A percentile compares a stretch with the other conserved stretches of the same genome.
phyloP scores from a whole-genome alignment of 2,888 invertebrate genomes.

The Iselma pallidipennis region DNA sequence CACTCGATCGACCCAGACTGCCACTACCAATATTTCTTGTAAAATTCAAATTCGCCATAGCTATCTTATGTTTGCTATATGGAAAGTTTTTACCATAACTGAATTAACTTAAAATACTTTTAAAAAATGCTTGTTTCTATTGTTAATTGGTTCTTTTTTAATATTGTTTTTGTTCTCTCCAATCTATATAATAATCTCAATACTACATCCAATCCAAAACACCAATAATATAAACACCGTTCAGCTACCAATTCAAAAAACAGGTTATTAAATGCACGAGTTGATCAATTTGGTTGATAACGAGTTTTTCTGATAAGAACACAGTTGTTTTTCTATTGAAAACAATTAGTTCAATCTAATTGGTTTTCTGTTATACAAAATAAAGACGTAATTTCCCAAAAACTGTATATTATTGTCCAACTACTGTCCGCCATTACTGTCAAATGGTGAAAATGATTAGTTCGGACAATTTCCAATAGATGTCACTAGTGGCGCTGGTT shows the following conservation, averaged over 20 bases:
- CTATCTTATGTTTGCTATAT: conserved; percentile 56
- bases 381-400: conserved; percentile 44
- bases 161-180: background rate
- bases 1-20: conserved; percentile 68
- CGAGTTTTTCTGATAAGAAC: conserved; percentile 17
- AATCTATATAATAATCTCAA: conserved; percentile 26
- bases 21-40: conserved; percentile 87
- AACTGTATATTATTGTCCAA: conserved; percentile 56
- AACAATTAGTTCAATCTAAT: conserved; percentile 19
- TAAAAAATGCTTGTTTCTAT: conserved; percentile 5
- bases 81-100: conserved; percentile 52
- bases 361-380: conserved; percentile 40
- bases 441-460: conserved; percentile 22
- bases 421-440: conserved; percentile 55
- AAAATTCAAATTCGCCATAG: conserved; percentile 94
- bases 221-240: conserved; percentile 25
- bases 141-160: background rate
- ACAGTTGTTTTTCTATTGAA: conserved; percentile 31
- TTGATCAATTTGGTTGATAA: conserved; percentile 27
- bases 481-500: background rate
- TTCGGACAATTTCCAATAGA: background rate
- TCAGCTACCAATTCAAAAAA: background rate
- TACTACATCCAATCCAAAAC: conserved; percentile 46
- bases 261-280: conserved; percentile 39
- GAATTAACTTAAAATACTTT: conserved; percentile 31